Base-by-base conservation (phyloP, 2,113 vertebrate genomes). In the Aegypius monachus region DNA sequence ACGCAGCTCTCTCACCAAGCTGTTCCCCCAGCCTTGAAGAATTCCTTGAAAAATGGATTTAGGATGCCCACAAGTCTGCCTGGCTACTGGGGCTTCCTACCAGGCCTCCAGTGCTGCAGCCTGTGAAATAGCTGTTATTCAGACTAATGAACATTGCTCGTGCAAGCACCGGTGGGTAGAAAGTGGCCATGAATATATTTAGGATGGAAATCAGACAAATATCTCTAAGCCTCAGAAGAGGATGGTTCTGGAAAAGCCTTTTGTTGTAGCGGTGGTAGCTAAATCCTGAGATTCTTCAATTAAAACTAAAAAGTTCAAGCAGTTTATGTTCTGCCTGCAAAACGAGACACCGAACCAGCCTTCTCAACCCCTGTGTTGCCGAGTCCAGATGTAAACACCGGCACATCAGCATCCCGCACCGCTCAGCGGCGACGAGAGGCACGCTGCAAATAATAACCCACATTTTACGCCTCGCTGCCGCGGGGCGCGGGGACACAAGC, bases 11-110 rank as follows among this genome's bases (percentile, higher is more conserved):
- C 62, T 84, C 40, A 89, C 70, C 81, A 89, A 91, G 65, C 84
- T 89, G 74, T 80, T 96, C 40, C 31, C 48, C 36, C 40, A 82
- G 62, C 91, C 95, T 93, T 94, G 84, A 96, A 94, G 70, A 96
- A 95, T 96, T 95, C 94, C 95, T 91, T 96, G 95, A 90, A 96
- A 96, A 96, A 96, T 93, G 91, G 93, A 96, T 96, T 96, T 96
- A 87, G 62, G 81, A 96, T 96, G 91, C 81, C 48, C 59, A 68
- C 58, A 93, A 91, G 73, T n/a, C 73, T 91, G 73, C 48, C 91
- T 79, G 70, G 36, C 62, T 93, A 48, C 42, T 86, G 73, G 34
- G 86, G 87, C 61, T 91, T 89, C 90, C 73, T 87, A 87, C 47
- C 74, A 85, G 61, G 91, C 48, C 50, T 75, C 56, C 66, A 68